Evolutionary conservation across 1,140 invertebrate species (phyloP), one percentile per base, ranked within the genome.

Genomic region (Agrilus planipennis): DNA sequence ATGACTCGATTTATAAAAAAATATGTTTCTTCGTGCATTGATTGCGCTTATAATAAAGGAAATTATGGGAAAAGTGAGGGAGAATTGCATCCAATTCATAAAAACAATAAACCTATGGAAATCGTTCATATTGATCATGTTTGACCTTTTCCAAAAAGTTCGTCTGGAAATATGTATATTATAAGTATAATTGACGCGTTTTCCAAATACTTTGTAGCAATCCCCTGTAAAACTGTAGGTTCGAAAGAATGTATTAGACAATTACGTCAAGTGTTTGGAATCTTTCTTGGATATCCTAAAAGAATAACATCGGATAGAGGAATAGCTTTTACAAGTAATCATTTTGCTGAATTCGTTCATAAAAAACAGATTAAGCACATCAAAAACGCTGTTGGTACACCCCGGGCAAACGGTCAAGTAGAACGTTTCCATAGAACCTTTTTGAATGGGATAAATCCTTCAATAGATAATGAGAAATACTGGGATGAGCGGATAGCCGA

Each of bases 231-330:
- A 27, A 27, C 23, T 7, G 12, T 12, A 7, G 36, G 23, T 30
- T 34, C 20, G 25, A 19, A 53, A 0, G 35, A 47, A 35, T 21
- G 51, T 7, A 46, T 55, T 3, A 34, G 29, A 34, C 38, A 42
- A 19, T 43, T 38, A 20, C 48, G 42, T 11, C 43, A 42, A 16
- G 6, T 25, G 1, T 3, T 42, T 7, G 16, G 32, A 19, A 37
- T 18, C 18, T 23, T 53, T 3, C 59, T 62, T 34, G 53, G 58
- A 18, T 32, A 38, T 1, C 54, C 57, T 0, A 37, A 28, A 9
- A 22, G 53, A 6, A 52, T 67, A 18, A 48, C 61, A 2, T 50
- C 44, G 0, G 63, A 67, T 22, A 32, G 52, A 37, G 60, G 60
- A 6, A 52, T 46, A 14, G 36, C 50, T 5, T 63, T 61, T 36